These are phyloP conservation scores for Apis dorsata DNA, from an alignment of 1,140 invertebrate genomes.

Conservation along the genomic window DNA sequence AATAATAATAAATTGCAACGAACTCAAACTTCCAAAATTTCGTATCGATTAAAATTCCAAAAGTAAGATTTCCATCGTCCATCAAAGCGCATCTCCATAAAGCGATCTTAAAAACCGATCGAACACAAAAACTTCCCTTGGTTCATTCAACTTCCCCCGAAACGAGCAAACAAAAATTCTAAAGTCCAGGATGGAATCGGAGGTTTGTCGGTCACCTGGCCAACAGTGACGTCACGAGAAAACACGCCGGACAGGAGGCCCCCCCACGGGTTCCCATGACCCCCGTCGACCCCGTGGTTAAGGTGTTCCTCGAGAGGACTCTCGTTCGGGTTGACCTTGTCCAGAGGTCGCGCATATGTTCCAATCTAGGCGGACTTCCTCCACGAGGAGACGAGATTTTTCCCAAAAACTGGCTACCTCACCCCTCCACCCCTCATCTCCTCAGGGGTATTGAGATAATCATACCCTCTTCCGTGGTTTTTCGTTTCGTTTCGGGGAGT, in stretches of 20 bases:
- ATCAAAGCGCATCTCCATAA: not conserved
- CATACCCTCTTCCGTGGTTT: not conserved
- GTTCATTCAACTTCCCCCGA: not conserved
- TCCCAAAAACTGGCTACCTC: conserved; percentile 66
- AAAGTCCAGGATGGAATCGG: not conserved
- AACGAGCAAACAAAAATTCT: not conserved
- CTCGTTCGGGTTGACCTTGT: conserved; percentile 56
- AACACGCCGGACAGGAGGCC: conserved; percentile 53
- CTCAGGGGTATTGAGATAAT: conserved; percentile 35
- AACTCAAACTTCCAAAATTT: no score
- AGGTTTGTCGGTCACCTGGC: conserved; percentile 58
- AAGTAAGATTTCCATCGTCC: not conserved
- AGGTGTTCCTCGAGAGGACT: conserved; percentile 54
- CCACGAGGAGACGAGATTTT: conserved; percentile 52
- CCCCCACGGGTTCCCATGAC: conserved; percentile 80
- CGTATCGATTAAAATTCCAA: no score
- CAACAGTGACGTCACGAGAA: conserved; percentile 64
- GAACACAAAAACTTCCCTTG: not conserved
- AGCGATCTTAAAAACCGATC: not conserved
- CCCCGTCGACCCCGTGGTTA: conserved; percentile 67
- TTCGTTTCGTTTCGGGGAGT: not conserved
- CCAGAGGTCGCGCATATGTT: conserved; percentile 76
- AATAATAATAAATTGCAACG: no score
- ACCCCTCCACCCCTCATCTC: not conserved
- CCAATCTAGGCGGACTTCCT: conserved; percentile 60